Percentiles rank a stretch among this genome's conserved stretches.
These are phyloP conservation scores for Rhinoptilus africanus DNA, from an alignment of 2,113 vertebrate species.

Conservation along the genomic window DNA sequence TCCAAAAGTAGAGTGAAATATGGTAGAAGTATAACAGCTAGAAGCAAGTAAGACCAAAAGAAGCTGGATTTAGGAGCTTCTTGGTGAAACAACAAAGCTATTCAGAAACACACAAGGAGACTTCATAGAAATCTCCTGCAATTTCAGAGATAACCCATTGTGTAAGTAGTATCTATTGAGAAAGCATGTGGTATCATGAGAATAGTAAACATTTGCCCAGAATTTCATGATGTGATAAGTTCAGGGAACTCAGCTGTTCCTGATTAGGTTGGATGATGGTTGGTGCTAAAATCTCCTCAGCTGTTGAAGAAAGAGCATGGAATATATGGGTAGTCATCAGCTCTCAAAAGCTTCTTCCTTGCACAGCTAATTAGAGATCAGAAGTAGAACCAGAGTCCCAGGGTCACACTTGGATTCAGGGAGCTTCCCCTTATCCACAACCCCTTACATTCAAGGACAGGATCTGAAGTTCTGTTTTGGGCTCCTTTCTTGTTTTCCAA, in stretches of 20 bases:
- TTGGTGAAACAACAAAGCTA: neutral
- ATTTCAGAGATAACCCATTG: neutral
- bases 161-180: neutral
- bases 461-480: neutral
- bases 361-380: neutral
- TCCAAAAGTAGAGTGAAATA: neutral
- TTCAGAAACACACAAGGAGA: neutral
- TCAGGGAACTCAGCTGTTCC: neutral
- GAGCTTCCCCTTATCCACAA: neutral
- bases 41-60: neutral
- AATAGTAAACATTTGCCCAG: neutral
- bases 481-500: neutral
- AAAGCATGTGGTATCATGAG: neutral
- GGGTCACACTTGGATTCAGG: neutral
- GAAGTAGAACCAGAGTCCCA: neutral
- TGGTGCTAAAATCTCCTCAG: neutral
- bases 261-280: fast-evolving
- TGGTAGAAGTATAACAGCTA: neutral
- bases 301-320: neutral
- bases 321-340: fast-evolving
- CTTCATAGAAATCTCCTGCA: neutral
- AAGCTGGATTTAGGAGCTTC: neutral
- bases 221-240: neutral
- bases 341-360: neutral
- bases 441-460: neutral